These are phyloP conservation scores for Acanthopagrus latus DNA, from an alignment of 2,797 vertebrate species.

Conservation along the genomic window DNA sequence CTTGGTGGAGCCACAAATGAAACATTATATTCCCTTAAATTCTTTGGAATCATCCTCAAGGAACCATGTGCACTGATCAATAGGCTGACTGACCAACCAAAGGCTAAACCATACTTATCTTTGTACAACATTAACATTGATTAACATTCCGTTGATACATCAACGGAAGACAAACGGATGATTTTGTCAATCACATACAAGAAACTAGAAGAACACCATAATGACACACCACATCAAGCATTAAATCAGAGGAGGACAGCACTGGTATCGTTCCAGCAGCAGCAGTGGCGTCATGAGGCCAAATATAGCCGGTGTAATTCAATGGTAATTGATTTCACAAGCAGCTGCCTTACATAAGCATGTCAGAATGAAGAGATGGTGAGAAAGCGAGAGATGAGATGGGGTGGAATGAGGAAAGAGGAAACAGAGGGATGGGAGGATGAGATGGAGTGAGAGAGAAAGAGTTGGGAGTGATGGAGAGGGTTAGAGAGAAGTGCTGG, in stretches of 20 bases:
- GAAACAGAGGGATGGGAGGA: constrained; percentile 23
- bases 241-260: constrained; percentile 5
- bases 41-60: background rate
- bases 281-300: constrained; percentile 50
- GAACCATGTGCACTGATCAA: background rate
- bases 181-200: background rate
- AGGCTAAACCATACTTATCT: background rate
- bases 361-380: constrained; percentile 36
- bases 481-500: background rate
- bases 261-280: constrained; percentile 46
- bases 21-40: background rate
- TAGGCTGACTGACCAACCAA: background rate
- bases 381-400: constrained; percentile 25
- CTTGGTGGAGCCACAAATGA: background rate
- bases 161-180: background rate
- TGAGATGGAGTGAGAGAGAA: constrained; percentile 4
- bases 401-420: constrained; percentile 16
- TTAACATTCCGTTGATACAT: background rate
- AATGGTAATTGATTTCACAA: constrained; percentile 74
- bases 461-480: background rate
- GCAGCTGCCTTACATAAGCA: constrained; percentile 67
- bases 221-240: background rate
- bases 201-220: background rate
- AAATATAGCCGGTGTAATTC: constrained; percentile 62
- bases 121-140: background rate